Evolutionary conservation across 2,113 vertebrate genomes (phyloP).

Genomic region (Polyodon spathula): DNA sequence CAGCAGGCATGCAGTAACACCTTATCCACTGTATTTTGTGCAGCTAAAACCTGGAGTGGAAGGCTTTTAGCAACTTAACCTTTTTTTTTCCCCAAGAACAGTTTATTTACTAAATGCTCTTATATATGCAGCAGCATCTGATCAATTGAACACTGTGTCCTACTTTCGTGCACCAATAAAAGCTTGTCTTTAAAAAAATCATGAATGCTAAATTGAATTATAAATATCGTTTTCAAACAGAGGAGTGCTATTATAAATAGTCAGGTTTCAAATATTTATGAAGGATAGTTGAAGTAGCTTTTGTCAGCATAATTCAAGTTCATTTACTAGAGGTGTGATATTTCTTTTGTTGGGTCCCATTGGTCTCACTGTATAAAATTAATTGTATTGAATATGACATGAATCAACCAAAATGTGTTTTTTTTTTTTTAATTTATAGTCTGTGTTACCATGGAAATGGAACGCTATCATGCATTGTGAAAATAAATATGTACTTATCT

Average conservation of each 20-base stretch:
- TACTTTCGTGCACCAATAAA: background rate
- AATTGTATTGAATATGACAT: too few relatives aligned
- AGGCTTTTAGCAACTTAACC: background rate
- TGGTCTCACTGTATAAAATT: too few relatives aligned
- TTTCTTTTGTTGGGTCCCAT: too few relatives aligned
- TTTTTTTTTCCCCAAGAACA: background rate
- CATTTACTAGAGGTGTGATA: too few relatives aligned
- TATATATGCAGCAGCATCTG: background rate
- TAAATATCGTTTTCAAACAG: slow-evolving; percentile 1
- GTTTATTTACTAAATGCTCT: background rate
- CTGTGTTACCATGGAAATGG: too few relatives aligned
- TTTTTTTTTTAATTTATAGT: too few relatives aligned
- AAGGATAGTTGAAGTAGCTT: slow-evolving; percentile 1
- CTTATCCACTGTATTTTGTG: too few relatives aligned
- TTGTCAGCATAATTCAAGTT: background rate
- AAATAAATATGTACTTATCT: too few relatives aligned
- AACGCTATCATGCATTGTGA: too few relatives aligned
- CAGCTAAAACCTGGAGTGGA: background rate
- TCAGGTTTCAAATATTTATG: slow-evolving; percentile 2
- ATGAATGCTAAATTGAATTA: background rate
- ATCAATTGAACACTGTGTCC: background rate
- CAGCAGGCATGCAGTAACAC: too few relatives aligned
- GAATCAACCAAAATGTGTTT: too few relatives aligned
- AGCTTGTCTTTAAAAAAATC: background rate
- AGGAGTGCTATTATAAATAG: background rate